Evolutionary conservation across 2,888 invertebrate species (phyloP), one percentile per base, ranked within the genome.

Genomic region (Trissolcus japonicus): DNA sequence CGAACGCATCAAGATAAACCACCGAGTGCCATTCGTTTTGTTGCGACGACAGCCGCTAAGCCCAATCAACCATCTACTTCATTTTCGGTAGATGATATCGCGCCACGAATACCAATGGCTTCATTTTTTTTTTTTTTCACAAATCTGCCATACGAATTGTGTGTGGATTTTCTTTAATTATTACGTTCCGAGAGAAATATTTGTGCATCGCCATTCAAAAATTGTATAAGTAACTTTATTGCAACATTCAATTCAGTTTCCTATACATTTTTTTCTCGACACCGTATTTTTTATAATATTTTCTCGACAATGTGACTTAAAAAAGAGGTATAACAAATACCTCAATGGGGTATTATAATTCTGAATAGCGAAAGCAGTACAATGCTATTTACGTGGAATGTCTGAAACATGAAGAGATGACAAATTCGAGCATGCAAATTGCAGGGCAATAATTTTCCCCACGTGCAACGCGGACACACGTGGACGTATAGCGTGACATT

Each of bases 11-110:
- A 56, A 69, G 69, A 69, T 75, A 75, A 76, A 66, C 17, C 19
- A 53, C 54, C 50, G 56, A 62, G 35, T 62, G 66, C 71, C 74
- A 74, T 74, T 74, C 63, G 71, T 68, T 78, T 74, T 65, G 62
- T 65, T 65, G 48, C 11, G 35, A 54, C 68, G 74, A 73, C 63
- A 68, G 72, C 54, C 73, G 72, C 62, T 59, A 61, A 55, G 50
- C 48, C 76, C 67, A 66, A 76, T 76, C 71, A 76, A 72, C 29
- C 65, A 66, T 71, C 71, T 71, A 66, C 69, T 71, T 71, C 71
- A 66, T 76, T 71, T 71, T 71, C 71, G 71, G 66, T 51, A 61
- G 76, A 76, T 71, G 51, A 60, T 76, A 69, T 76, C 76, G 60
- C 61, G 53, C 41, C 25, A 56, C 53, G 61, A 65, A 71, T 76